phyloP scores from a whole-genome alignment of 2,888 invertebrate genomes.

The Epinotia nisella region DNA sequence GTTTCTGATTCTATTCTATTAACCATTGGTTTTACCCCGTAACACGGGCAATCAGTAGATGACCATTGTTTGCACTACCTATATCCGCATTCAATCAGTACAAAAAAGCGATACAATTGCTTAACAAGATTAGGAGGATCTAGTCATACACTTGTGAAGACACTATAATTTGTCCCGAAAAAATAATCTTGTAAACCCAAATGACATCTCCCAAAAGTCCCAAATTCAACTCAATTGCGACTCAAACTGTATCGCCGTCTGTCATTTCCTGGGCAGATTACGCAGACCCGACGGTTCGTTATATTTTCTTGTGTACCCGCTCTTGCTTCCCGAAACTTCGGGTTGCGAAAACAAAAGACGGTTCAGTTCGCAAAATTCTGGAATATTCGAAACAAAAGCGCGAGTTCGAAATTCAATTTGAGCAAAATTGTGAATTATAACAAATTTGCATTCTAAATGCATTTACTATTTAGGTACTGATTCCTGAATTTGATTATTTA shows the following conservation, averaged over 20 bases:
- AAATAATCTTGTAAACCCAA: not conserved
- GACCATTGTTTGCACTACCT: too few relatives aligned
- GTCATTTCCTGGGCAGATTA: constrained; percentile 16
- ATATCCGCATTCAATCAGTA: too few relatives aligned
- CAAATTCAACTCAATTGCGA: constrained; percentile 8
- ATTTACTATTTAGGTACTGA: not conserved
- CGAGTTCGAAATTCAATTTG: constrained; percentile 9
- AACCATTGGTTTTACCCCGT: too few relatives aligned
- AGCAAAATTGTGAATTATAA: not conserved
- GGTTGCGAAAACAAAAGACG: constrained; percentile 22
- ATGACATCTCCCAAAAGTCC: not conserved
- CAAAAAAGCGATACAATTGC: too few relatives aligned
- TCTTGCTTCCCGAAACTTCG: constrained; percentile 5
- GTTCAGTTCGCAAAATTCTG: constrained; percentile 18
- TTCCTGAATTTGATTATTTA: too few relatives aligned
- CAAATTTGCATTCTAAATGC: not conserved
- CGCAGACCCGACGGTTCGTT: constrained; percentile 1
- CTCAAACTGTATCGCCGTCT: constrained; percentile 12
- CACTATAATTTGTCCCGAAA: not conserved
- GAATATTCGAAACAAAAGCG: constrained; percentile 23
- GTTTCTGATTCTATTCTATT: too few relatives aligned
- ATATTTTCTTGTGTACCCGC: constrained; percentile 1
- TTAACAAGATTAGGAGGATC: not conserved
- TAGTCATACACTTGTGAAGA: not conserved
- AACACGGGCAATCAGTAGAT: too few relatives aligned